Conservation (phyloP, 2,113 vertebrate genomes). For the Mus spicilegus region DNA sequence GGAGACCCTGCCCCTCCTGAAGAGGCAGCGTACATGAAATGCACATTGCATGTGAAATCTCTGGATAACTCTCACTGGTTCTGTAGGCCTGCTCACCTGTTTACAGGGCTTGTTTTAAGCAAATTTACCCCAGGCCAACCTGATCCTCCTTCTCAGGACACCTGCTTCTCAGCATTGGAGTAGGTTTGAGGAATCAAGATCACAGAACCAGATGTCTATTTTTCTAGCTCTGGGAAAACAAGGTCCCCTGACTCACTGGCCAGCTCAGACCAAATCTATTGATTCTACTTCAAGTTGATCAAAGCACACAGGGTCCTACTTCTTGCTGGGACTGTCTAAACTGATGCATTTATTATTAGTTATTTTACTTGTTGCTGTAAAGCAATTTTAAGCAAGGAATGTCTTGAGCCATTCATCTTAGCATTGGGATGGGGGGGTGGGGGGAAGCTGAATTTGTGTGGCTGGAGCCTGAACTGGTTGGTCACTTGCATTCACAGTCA, state of each 20-base stretch:
- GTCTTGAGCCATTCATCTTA: background rate
- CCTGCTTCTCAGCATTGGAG: background rate
- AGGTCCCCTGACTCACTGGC: background rate
- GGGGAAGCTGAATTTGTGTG: background rate
- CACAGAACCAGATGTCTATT: background rate
- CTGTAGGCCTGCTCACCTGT: background rate
- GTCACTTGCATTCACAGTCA: background rate
- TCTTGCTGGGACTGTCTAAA: background rate
- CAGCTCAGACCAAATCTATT: background rate
- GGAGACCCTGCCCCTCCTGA: slow-evolving; percentile 77
- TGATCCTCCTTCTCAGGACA: background rate
- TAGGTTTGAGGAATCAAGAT: background rate
- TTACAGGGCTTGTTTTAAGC: background rate
- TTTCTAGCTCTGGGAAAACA: background rate
- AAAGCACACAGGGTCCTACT: background rate
- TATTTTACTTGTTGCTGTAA: background rate
- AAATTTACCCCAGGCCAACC: background rate
- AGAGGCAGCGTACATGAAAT: slow-evolving; percentile 66
- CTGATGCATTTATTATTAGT: background rate
- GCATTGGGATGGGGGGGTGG: too few relatives aligned
- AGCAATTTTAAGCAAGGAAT: background rate
- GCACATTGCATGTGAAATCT: slow-evolving; percentile 64
- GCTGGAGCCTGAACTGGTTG: background rate
- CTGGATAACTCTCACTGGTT: slow-evolving; percentile 73
- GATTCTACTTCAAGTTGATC: background rate